Base-by-base conservation (phyloP, 1,140 invertebrate genomes). In the Saccostrea cuccullata region DNA sequence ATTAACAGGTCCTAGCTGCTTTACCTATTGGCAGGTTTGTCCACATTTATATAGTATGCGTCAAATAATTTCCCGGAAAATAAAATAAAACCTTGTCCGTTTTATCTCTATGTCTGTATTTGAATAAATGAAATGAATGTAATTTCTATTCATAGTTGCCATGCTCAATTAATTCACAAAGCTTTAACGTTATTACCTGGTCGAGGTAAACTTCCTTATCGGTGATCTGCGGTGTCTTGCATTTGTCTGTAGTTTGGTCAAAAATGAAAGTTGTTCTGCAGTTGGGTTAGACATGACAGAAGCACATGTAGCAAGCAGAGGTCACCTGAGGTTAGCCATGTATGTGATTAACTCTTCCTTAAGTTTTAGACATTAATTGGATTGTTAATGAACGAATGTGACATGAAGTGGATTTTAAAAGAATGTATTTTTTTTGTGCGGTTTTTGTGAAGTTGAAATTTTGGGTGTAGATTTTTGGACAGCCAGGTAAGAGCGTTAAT, bases 201-300 rank as follows among this genome's bases (percentile, higher is more conserved):
- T 73, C 15, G 13, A 73, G 26, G 15, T 73, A 30, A 73, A 73
- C 70, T 73, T 73, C 70, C 70, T 73, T 26, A 73, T 73, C 70
- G 20, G 17, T 67, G 60, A n/a, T 67, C 60, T 67, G 20, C 23
- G 60, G 20, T 67, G 60, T 20, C 17, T 67, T 67, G 60, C 60
- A 20, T 67, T 67, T 67, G 60, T 30, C 70, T 73, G 70, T 73
- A 26, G 70, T 73, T 30, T 73, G 26, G 70, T 30, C 70, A 30
- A 36, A 73, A 73, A 73, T 73, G 70, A 30, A 4, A 73, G 70
- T 73, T 36, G 70, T 36, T 73, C 70, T 36, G 26, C 30, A 73
- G 30, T 73, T 73, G 30, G 70, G 70, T 23, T 26, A 30, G 26
- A 73, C 70, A 73, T 73, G 70, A 30, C 70, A 73, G 70, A 30